Evolutionary conservation across 2,888 invertebrate genomes (phyloP).

Genomic region (Calameuta idolon): DNA sequence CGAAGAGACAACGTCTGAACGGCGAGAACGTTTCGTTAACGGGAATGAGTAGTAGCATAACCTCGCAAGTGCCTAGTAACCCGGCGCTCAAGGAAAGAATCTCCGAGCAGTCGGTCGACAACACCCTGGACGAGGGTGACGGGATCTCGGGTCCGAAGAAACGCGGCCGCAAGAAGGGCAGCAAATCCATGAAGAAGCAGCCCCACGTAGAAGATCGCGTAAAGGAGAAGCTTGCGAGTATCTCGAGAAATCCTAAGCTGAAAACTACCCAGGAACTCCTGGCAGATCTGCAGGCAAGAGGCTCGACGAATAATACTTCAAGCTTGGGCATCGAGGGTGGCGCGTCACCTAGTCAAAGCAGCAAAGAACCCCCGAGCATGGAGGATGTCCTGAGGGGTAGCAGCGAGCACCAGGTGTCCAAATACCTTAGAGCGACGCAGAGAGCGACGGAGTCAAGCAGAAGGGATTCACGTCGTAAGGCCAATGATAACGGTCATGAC

Average conservation of each 20-base stretch:
- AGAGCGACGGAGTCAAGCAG: slow-evolving; percentile 25
- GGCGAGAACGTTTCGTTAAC: slow-evolving; percentile 67
- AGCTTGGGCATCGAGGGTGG: slow-evolving; percentile 69
- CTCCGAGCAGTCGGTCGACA: slow-evolving; percentile 39
- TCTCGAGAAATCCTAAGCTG: slow-evolving; percentile 73
- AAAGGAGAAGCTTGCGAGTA: slow-evolving; percentile 73
- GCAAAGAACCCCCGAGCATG: slow-evolving; percentile 56
- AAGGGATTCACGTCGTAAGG: slow-evolving; percentile 16
- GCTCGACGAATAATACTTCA: slow-evolving; percentile 64
- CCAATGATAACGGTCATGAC: slow-evolving; percentile 19
- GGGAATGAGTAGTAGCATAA: slow-evolving; percentile 54
- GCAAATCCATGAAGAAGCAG: slow-evolving; percentile 70
- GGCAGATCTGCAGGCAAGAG: slow-evolving; percentile 78
- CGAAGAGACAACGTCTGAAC: slow-evolving; percentile 68
- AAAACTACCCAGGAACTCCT: slow-evolving; percentile 86
- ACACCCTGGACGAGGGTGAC: slow-evolving; percentile 32
- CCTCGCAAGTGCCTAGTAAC: slow-evolving; percentile 69
- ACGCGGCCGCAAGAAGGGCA: slow-evolving; percentile 73
- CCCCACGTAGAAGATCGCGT: slow-evolving; percentile 68
- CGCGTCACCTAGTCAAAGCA: slow-evolving; percentile 54
- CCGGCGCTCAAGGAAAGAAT: slow-evolving; percentile 60
- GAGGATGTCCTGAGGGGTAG: slow-evolving; percentile 63
- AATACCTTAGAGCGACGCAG: slow-evolving; percentile 51
- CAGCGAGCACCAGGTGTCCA: slow-evolving; percentile 63
- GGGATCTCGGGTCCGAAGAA: slow-evolving; percentile 68